Conservation (phyloP, 2,888 invertebrate species). For the Halictus ligatus region DNA sequence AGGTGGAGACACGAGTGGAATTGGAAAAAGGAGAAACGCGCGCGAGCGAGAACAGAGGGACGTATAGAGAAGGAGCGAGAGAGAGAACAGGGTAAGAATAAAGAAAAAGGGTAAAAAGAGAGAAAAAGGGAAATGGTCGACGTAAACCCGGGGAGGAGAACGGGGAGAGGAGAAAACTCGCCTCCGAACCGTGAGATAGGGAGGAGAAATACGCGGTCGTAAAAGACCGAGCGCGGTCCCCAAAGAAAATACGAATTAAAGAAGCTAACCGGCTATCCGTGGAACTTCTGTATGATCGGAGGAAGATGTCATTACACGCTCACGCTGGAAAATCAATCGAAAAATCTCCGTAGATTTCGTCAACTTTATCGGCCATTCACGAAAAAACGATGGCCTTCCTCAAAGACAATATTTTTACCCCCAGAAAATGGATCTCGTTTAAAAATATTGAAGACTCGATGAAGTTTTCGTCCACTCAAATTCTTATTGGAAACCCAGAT, state of each 20-base stretch:
- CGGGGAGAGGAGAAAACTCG: slow-evolving; percentile 69
- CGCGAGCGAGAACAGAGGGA: neutral
- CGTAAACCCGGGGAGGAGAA: slow-evolving; percentile 37
- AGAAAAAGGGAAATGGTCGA: slow-evolving; percentile 52
- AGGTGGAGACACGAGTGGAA: slow-evolving; percentile 51
- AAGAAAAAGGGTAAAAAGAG: slow-evolving; percentile 43
- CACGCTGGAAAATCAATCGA: neutral
- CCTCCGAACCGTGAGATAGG: slow-evolving; percentile 72
- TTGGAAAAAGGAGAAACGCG: neutral
- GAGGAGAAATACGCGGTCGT: slow-evolving; percentile 81
- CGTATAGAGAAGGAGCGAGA: slow-evolving; percentile 19
- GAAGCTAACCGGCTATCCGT: slow-evolving; percentile 73
- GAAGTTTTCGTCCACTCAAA: no score
- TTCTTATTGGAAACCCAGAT: no score
- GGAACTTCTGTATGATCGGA: slow-evolving; percentile 72
- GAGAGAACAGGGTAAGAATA: slow-evolving; percentile 42
- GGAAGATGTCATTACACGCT: slow-evolving; percentile 33
- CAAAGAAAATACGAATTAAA: slow-evolving; percentile 83
- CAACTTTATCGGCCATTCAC: neutral
- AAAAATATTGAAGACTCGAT: neutral
- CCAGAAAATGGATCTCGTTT: neutral
- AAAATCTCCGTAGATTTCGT: neutral
- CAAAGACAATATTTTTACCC: neutral
- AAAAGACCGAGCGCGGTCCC: slow-evolving; percentile 79
- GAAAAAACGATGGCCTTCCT: neutral